Conservation (phyloP, 2,888 invertebrate genomes). For the Parochlus steinenii region DNA sequence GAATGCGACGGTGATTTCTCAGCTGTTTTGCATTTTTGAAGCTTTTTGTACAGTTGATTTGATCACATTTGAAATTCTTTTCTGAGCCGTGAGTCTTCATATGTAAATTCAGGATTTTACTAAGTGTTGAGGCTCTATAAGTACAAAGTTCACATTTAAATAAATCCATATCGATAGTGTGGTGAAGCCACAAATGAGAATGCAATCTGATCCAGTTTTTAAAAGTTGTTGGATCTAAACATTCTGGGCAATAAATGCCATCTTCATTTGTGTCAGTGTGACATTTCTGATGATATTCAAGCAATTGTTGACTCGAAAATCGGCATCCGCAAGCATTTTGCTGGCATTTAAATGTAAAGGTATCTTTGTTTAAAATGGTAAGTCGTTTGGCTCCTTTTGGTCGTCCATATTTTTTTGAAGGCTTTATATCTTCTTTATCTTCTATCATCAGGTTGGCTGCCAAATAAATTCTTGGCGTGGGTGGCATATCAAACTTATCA, state of each 20-base stretch:
- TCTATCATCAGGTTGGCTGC: too few species aligned
- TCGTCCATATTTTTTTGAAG: conserved; percentile 4
- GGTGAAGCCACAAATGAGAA: conserved; percentile 62
- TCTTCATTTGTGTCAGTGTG: conserved; percentile 38
- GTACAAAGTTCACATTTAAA: conserved; percentile 58
- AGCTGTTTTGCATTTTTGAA: conserved; percentile 70
- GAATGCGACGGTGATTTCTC: conserved; percentile 53
- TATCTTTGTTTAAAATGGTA: background rate
- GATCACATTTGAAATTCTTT: conserved; percentile 39
- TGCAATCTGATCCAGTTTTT: conserved; percentile 49
- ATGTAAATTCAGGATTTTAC: conserved; percentile 54
- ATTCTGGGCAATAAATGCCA: conserved; percentile 44
- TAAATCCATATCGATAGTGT: conserved; percentile 63
- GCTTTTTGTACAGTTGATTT: conserved; percentile 45
- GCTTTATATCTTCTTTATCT: conserved; percentile 10
- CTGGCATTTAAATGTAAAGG: conserved; percentile 4
- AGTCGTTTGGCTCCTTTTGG: background rate
- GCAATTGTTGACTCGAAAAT: conserved; percentile 2
- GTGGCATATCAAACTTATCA: too few species aligned
- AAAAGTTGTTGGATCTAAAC: conserved; percentile 35
- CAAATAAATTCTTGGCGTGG: too few species aligned
- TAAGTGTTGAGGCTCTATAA: conserved; percentile 52
- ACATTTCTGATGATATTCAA: conserved; percentile 43
- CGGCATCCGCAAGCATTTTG: background rate
- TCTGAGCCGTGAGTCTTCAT: conserved; percentile 55